phyloP scores from a whole-genome alignment of 2,113 vertebrate genomes.

The Hypanus sabinus region DNA sequence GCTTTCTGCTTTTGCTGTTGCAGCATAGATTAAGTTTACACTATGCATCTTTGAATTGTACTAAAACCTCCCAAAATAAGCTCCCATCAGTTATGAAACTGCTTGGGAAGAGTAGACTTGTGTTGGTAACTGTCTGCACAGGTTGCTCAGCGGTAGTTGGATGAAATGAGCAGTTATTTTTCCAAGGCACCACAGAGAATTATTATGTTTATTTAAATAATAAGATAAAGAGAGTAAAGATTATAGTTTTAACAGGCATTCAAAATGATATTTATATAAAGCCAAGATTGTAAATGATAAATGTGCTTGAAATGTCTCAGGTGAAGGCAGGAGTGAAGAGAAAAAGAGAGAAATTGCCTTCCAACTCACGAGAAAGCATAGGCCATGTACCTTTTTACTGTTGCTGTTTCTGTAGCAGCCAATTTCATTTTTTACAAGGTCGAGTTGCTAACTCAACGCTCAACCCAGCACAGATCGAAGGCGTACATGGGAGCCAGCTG shows the following conservation, averaged over 20 bases:
- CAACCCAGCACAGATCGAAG: too few species aligned
- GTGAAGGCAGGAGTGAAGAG: too few species aligned
- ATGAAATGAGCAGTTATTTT: not conserved
- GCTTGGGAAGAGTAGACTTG: not conserved
- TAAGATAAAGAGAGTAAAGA: not conserved
- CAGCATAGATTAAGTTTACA: not conserved
- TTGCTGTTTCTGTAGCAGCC: too few species aligned
- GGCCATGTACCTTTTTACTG: too few species aligned
- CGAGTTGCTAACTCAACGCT: too few species aligned
- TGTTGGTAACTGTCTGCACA: not conserved
- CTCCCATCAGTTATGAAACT: not conserved
- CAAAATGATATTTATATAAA: not conserved
- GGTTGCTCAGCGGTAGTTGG: not conserved
- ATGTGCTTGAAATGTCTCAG: not conserved
- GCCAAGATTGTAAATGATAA: not conserved
- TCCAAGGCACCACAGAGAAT: not conserved
- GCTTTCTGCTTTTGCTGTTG: not conserved
- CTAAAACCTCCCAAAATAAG: conserved; percentile 21
- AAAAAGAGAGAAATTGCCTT: too few species aligned
- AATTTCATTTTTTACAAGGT: too few species aligned
- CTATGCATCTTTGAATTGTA: not conserved
- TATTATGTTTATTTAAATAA: not conserved
- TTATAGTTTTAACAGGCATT: not conserved
- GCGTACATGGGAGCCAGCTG: too few species aligned
- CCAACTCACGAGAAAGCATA: too few species aligned